phyloP scores from a whole-genome alignment of 2,797 vertebrate species.

The Tadarida brasiliensis region DNA sequence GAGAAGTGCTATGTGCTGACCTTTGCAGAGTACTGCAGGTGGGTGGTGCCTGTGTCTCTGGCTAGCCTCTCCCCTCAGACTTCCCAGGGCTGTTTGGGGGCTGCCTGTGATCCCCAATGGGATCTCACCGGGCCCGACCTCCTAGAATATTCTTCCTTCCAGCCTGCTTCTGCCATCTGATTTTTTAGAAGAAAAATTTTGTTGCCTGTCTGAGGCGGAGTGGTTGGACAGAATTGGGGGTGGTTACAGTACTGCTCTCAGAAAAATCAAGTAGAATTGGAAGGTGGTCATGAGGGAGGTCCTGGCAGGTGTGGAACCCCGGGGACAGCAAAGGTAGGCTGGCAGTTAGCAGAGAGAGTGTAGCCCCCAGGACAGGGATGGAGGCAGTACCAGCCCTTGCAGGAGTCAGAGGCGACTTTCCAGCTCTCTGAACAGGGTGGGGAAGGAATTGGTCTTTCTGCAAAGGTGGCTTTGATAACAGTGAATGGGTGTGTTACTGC shows the following conservation, averaged over 20 bases:
- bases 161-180: background rate
- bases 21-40: slow-evolving; percentile 99
- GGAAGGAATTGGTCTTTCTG: background rate
- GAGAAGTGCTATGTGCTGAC: slow-evolving; percentile 99
- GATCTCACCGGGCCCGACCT: background rate
- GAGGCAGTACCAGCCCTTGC: background rate
- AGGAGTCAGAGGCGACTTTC: background rate
- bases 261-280: background rate
- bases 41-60: slow-evolving; percentile 81
- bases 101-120: background rate
- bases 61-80: background rate
- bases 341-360: background rate
- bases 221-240: background rate
- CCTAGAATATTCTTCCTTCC: background rate
- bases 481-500: slow-evolving; percentile 53
- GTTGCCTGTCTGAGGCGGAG: background rate
- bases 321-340: background rate
- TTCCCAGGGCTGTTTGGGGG: background rate
- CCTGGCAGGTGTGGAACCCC: background rate
- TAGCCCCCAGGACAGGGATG: background rate
- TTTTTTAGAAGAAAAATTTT: background rate
- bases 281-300: background rate
- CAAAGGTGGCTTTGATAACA: background rate
- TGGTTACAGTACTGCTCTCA: background rate
- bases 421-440: background rate